These are phyloP conservation scores for Burhinus oedicnemus DNA, from an alignment of 2,113 vertebrate genomes.

Conservation along the genomic window DNA sequence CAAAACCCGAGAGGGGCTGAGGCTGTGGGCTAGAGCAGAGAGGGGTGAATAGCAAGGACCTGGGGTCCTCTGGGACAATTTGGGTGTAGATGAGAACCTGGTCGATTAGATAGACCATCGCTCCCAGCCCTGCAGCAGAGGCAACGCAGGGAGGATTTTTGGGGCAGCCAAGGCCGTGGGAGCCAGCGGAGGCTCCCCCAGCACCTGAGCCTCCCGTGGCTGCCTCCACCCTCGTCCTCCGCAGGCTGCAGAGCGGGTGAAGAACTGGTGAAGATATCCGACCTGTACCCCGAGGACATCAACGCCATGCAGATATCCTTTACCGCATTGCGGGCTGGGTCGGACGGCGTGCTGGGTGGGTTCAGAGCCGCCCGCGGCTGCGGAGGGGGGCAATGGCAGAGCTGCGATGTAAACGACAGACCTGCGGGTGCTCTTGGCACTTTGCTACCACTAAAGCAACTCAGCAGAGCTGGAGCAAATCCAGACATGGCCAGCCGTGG, in stretches of 20 bases:
- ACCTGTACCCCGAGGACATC: conserved; percentile 89
- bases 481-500: fast-evolving
- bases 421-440: background rate
- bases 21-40: background rate
- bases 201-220: fast-evolving
- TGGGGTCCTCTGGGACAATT: background rate
- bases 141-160: background rate
- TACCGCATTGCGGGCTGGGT: fast-evolving
- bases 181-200: fast-evolving
- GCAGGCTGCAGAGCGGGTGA: conserved; percentile 79
- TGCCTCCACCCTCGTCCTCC: background rate
- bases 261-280: conserved; percentile 65
- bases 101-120: background rate
- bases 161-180: background rate
- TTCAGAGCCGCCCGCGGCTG: background rate
- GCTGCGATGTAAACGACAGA: background rate
- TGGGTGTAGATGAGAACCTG: background rate
- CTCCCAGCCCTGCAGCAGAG: background rate
- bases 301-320: conserved; percentile 95
- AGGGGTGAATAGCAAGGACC: fast-evolving
- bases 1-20: background rate
- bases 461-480: background rate
- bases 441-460: background rate
- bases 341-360: background rate
- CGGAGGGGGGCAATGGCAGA: background rate